A percentile compares a stretch with the other conserved stretches of the same genome.
These are phyloP conservation scores for Limonius californicus DNA, from an alignment of 1,140 invertebrate genomes.

Conservation along the genomic window DNA sequence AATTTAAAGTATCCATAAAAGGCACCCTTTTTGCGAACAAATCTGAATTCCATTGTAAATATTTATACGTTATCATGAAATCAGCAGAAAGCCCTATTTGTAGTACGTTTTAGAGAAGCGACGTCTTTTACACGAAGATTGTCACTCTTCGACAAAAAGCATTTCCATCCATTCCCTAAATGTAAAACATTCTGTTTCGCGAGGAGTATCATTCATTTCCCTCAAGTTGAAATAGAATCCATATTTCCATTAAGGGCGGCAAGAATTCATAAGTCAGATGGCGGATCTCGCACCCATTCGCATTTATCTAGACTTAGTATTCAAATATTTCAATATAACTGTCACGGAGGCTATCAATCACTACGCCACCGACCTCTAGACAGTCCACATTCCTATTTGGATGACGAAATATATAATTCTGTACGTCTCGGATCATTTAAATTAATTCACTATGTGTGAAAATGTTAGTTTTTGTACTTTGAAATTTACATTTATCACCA, in stretches of 20 bases:
- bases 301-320: constrained; percentile 1
- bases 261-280: constrained; percentile 1
- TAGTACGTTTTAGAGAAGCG: not conserved
- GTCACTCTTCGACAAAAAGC: not conserved
- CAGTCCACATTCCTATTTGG: not conserved
- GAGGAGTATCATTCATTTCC: not conserved
- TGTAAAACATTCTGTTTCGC: not conserved
- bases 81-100: not conserved
- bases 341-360: constrained; percentile 1
- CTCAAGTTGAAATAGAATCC: not conserved
- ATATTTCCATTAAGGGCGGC: constrained; percentile 1
- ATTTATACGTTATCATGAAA: not conserved
- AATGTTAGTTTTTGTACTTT: not conserved
- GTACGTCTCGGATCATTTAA: not conserved
- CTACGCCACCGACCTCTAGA: not conserved
- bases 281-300: not conserved
- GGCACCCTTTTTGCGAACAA: not conserved
- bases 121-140: not conserved
- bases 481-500: not conserved
- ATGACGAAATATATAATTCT: not conserved
- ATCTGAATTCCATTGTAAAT: not conserved
- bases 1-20: not conserved
- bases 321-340: constrained; percentile 1
- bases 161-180: not conserved
- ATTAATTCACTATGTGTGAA: not conserved